Evolutionary conservation across 2,113 vertebrate species (phyloP).

Genomic region (Phrynosoma blainvillii): DNA sequence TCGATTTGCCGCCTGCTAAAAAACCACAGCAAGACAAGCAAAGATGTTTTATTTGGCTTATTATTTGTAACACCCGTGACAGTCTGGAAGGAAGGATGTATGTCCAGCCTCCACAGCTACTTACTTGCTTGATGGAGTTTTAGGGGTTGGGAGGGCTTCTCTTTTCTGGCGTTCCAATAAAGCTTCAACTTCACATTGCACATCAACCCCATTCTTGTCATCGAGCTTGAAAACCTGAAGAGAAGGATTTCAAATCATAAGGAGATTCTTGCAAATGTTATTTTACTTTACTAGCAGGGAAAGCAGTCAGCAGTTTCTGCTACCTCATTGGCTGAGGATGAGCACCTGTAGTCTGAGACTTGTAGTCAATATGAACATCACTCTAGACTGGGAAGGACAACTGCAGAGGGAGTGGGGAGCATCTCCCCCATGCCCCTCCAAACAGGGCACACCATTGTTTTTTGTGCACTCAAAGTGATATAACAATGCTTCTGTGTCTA

Average conservation of each 20-base stretch:
- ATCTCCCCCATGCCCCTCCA: no score
- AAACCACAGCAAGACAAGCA: rapidly evolving
- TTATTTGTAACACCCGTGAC: background rate
- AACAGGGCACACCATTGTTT: no score
- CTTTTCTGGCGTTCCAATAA: slow-evolving; percentile 91
- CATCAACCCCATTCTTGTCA: slow-evolving; percentile 93
- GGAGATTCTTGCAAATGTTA: rapidly evolving
- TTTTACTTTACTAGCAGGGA: background rate
- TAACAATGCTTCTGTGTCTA: no score
- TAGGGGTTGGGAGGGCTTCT: slow-evolving; percentile 80
- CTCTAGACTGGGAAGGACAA: no score
- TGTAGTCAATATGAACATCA: background rate
- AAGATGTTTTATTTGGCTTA: background rate
- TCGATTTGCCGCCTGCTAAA: slow-evolving; percentile 84
- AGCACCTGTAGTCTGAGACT: no score
- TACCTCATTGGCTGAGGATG: no score
- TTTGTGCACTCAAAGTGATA: no score
- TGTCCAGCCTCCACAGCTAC: background rate
- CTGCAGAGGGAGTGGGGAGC: no score
- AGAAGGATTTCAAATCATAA: background rate
- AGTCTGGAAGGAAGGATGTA: rapidly evolving
- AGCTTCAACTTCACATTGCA: slow-evolving; percentile 92
- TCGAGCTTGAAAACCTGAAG: slow-evolving; percentile 93
- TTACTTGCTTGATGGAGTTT: slow-evolving; percentile 85
- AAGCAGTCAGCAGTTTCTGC: background rate